These are phyloP conservation scores for Eumeta japonica DNA, from an alignment of 1,140 invertebrate species.

Conservation along the genomic window DNA sequence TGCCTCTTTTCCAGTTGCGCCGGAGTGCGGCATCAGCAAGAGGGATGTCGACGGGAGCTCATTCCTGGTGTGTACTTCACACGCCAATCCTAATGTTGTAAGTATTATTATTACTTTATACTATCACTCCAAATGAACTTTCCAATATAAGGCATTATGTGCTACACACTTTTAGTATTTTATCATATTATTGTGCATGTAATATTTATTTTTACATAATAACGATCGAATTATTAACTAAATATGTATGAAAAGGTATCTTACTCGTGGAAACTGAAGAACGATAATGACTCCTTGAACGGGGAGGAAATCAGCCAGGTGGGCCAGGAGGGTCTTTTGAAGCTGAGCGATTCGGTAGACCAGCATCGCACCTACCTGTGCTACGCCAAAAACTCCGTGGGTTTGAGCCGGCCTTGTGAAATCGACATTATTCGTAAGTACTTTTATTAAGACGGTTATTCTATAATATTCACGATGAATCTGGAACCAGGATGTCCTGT, in stretches of 20 bases:
- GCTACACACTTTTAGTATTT: too few relatives aligned
- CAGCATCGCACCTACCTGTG: conserved; percentile 79
- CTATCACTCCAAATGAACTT: too few relatives aligned
- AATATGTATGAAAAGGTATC: too few relatives aligned
- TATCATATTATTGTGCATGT: too few relatives aligned
- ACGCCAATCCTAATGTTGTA: conserved; percentile 77
- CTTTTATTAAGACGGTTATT: too few relatives aligned
- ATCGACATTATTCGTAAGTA: conserved; percentile 74
- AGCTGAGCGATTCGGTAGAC: conserved; percentile 64
- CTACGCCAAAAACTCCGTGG: conserved; percentile 80
- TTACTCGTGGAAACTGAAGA: conserved; percentile 82
- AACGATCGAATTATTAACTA: background rate
- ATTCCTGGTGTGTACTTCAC: conserved; percentile 76
- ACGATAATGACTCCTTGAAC: conserved; percentile 75
- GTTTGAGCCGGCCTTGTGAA: conserved; percentile 72
- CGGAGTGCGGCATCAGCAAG: conserved; percentile 78
- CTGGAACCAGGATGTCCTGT: conserved; percentile 5
- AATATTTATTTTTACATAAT: background rate
- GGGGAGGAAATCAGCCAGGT: conserved; percentile 54
- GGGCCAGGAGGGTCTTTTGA: conserved; percentile 64
- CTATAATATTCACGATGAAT: conserved; percentile 2
- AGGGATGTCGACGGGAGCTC: conserved; percentile 70
- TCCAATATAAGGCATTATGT: too few relatives aligned
- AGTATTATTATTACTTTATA: conserved; percentile 13
- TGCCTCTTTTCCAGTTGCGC: conserved; percentile 69